Evolutionary conservation across 1,140 invertebrate genomes (phyloP).

Genomic region (Lucilia sericata): DNA sequence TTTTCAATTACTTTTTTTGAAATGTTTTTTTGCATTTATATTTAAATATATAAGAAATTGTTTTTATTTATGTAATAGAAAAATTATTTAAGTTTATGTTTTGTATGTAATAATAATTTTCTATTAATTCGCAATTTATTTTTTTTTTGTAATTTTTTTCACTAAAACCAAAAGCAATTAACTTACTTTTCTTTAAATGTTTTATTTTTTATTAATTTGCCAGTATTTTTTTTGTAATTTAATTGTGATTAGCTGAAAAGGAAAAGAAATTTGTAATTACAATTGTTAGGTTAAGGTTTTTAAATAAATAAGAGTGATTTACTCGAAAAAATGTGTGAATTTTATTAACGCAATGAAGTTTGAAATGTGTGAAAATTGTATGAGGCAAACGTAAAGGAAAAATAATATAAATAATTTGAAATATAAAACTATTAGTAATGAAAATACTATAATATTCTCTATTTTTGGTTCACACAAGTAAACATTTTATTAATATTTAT

Average conservation of each 20-base stretch:
- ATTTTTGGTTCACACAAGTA: no score
- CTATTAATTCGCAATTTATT: slow-evolving; percentile 19
- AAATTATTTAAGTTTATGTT: slow-evolving; percentile 26
- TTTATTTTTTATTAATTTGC: slow-evolving; percentile 29
- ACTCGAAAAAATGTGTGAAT: no score
- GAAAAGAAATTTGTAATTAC: slow-evolving; percentile 1
- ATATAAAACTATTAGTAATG: no score
- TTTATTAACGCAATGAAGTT: no score
- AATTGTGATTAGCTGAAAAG: slow-evolving; percentile 44
- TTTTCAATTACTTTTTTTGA: neutral
- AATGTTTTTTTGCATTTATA: slow-evolving; percentile 1
- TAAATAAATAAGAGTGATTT: no score
- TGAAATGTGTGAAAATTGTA: no score
- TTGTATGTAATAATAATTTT: slow-evolving; percentile 14
- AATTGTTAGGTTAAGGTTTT: no score
- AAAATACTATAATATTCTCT: no score
- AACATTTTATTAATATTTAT: no score
- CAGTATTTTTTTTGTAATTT: slow-evolving; percentile 20
- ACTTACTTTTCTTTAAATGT: neutral
- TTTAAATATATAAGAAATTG: slow-evolving; percentile 39
- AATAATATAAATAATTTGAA: no score
- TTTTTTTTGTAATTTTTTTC: slow-evolving; percentile 10
- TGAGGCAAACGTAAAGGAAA: no score
- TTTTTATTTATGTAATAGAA: slow-evolving; percentile 11
- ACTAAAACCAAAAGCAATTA: slow-evolving; percentile 36